Evolutionary conservation across 2,888 invertebrate genomes (phyloP).

Genomic region (Athalia circularis): DNA sequence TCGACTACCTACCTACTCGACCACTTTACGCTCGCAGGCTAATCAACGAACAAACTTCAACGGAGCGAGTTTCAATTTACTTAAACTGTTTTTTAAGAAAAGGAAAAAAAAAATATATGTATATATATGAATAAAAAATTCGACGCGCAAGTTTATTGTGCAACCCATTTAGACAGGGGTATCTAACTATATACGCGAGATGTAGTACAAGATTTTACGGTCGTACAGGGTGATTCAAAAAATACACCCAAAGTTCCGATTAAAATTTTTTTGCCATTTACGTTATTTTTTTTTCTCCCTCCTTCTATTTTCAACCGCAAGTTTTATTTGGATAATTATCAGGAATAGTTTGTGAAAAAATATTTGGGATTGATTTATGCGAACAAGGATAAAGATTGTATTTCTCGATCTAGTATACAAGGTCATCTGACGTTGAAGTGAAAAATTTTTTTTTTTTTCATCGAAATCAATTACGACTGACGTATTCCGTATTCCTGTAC

Average conservation of each 20-base stretch:
- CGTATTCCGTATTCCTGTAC: too few species aligned
- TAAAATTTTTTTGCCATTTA: background rate
- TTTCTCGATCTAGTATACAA: too few species aligned
- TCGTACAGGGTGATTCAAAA: conserved; percentile 10
- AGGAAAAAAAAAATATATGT: conserved; percentile 50
- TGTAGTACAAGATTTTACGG: background rate
- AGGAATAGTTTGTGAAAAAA: too few species aligned
- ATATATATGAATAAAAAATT: conserved; percentile 30
- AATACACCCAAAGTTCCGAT: background rate
- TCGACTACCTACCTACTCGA: conserved; percentile 37
- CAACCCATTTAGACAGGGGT: conserved; percentile 62
- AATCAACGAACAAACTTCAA: conserved; percentile 64
- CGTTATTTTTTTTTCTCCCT: too few species aligned
- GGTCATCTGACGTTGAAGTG: too few species aligned
- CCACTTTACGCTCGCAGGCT: conserved; percentile 65
- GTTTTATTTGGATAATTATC: too few species aligned
- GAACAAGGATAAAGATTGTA: too few species aligned
- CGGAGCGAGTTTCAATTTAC: conserved; percentile 54
- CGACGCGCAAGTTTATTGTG: conserved; percentile 55
- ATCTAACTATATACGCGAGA: conserved; percentile 59
- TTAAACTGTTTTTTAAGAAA: conserved; percentile 54
- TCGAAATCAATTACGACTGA: too few species aligned
- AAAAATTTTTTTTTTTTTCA: too few species aligned
- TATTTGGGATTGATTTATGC: too few species aligned
- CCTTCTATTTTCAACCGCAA: too few species aligned